A percentile compares a stretch with the other conserved stretches of the same genome.
Evolutionary conservation across 2,797 vertebrate species (phyloP).

Genomic region (Scolopax bukidnonensis): DNA sequence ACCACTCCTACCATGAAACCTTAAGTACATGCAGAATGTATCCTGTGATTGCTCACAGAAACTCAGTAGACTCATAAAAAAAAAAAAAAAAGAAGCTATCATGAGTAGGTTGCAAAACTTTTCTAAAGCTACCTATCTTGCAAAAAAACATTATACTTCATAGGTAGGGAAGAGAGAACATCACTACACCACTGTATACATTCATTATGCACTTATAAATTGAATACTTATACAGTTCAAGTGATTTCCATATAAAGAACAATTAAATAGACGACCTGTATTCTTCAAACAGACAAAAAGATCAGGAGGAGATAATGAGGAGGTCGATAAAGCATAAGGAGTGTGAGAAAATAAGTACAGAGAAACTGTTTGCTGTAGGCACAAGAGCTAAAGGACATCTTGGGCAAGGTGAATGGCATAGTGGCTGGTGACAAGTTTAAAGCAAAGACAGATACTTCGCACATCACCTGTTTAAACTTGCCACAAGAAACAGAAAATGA

Average conservation of each 20-base stretch:
- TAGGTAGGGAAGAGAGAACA: not conserved
- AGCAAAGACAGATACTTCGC: not conserved
- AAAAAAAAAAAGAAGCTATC: not conserved
- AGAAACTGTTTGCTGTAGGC: not conserved
- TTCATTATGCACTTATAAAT: not conserved
- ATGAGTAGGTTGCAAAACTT: not conserved
- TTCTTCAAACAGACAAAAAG: not conserved
- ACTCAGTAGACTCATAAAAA: not conserved
- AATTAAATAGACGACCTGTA: not conserved
- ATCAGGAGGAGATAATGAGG: not conserved
- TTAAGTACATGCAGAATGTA: not conserved
- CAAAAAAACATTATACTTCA: not conserved
- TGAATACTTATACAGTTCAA: not conserved
- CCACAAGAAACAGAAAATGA: not conserved
- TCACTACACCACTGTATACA: not conserved
- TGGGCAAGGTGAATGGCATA: not conserved
- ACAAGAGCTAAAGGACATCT: not conserved
- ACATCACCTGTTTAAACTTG: not conserved
- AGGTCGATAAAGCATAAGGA: not conserved
- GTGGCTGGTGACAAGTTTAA: not conserved
- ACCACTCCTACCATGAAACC: not conserved
- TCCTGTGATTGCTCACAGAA: not conserved
- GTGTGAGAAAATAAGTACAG: not conserved
- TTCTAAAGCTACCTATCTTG: not conserved
- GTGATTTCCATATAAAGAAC: not conserved